Conservation (phyloP, 2,797 vertebrate species). For the Denticeps clupeoides region DNA sequence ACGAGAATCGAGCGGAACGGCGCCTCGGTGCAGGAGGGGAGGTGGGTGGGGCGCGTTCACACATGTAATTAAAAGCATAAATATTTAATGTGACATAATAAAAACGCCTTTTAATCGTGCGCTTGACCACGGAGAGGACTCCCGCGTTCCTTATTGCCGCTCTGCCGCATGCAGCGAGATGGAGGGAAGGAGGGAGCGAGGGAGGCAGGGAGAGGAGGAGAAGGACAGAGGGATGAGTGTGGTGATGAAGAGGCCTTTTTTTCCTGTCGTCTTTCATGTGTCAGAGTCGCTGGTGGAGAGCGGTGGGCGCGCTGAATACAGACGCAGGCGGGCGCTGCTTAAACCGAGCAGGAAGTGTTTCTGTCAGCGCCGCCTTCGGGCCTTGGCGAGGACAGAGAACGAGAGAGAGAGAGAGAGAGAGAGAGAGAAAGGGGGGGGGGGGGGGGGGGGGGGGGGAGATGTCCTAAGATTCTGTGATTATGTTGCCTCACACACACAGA, state of each 20-base stretch:
- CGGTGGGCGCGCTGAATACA: no score
- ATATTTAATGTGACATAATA: not conserved
- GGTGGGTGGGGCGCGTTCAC: not conserved
- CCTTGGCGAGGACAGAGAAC: no score
- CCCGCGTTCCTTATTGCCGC: not conserved
- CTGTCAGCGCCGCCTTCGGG: conserved; percentile 1
- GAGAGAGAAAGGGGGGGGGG: no score
- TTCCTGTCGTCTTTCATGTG: no score
- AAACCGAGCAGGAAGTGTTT: conserved; percentile 2
- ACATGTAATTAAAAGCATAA: not conserved
- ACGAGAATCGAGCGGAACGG: not conserved
- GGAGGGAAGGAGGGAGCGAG: not conserved
- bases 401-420: no score
- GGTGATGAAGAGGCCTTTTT: no score
- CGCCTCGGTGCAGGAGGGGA: not conserved
- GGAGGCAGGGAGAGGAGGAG: not conserved
- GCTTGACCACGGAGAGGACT: not conserved
- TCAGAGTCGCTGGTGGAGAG: no score
- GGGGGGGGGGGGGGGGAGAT: no score
- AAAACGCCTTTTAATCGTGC: not conserved
- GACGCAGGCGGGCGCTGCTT: no score
- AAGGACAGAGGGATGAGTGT: no score
- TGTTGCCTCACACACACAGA: no score
- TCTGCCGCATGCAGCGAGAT: not conserved
- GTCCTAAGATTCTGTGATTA: no score